Evolutionary conservation across 1,140 invertebrate genomes (phyloP).

Genomic region (Brachionus sp.): DNA sequence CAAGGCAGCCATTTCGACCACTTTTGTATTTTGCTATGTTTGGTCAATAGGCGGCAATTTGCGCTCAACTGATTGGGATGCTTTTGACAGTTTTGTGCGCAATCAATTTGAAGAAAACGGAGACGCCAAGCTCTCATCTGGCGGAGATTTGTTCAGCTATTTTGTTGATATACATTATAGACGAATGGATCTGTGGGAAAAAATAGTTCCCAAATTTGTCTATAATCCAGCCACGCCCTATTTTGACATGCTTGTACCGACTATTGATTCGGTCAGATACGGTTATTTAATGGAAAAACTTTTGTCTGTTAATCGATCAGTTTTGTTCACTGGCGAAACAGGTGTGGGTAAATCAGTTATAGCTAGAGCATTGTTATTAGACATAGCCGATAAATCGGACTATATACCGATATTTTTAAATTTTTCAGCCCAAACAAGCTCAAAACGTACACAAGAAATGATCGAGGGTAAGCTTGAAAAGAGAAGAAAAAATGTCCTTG

Average conservation of each 20-base stretch:
- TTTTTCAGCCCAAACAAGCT: slow-evolving; percentile 83
- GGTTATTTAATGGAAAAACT: slow-evolving; percentile 71
- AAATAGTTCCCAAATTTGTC: slow-evolving; percentile 69
- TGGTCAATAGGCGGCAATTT: slow-evolving; percentile 80
- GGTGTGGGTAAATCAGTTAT: slow-evolving; percentile 78
- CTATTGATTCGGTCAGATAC: slow-evolving; percentile 58
- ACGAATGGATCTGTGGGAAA: slow-evolving; percentile 71
- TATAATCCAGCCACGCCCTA: slow-evolving; percentile 64
- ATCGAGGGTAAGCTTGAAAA: slow-evolving; percentile 61
- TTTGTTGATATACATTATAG: slow-evolving; percentile 68
- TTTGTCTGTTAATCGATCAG: slow-evolving; percentile 67
- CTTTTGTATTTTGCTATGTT: slow-evolving; percentile 71
- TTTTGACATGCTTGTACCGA: slow-evolving; percentile 61
- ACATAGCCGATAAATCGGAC: slow-evolving; percentile 63
- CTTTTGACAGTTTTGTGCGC: slow-evolving; percentile 69
- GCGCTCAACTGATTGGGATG: slow-evolving; percentile 66
- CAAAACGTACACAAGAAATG: slow-evolving; percentile 62
- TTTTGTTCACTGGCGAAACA: slow-evolving; percentile 58
- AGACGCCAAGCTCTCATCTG: slow-evolving; percentile 65
- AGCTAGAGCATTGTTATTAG: slow-evolving; percentile 70
- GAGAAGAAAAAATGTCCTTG: slow-evolving; percentile 57
- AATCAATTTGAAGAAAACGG: slow-evolving; percentile 68
- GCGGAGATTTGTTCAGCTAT: slow-evolving; percentile 69
- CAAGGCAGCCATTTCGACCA: slow-evolving; percentile 66
- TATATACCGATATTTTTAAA: slow-evolving; percentile 75